Base-by-base conservation (phyloP, 2,113 vertebrate genomes). In the Aegotheles bennettii region DNA sequence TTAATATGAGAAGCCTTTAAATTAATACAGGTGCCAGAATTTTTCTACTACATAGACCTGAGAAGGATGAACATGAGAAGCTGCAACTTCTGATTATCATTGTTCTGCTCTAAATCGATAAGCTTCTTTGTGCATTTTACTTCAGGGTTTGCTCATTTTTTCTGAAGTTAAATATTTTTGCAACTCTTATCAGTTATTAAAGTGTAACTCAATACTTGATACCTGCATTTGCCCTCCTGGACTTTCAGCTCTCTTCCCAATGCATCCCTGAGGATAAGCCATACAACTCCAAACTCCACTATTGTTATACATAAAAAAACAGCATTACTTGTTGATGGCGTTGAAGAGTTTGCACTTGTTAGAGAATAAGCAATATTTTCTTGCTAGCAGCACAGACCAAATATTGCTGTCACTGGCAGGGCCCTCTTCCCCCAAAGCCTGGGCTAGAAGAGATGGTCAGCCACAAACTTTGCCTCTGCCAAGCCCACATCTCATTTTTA, bases 121-220 rank as follows among this genome's bases (percentile, higher is more conserved):
- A 81, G 12, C 8, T 26, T 18, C 43, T 69, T 45, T n/a, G 3
- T 45, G 45, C 42, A 19, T 64, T 61, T 93, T 57, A 36, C 31
- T 43, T 6, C 4, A 10, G 36, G 2, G 2, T 17, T 12, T n/a
- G n/a, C n/a, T n/a, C n/a, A n/a, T 40, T 20, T 33, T 24, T 3
- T 12, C 20, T 35, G 2, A 83, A 83, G 36, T 79, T 16, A 45
- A 82, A 21, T 69, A 42, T 59, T 59, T 93, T 70, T 71, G 7
- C 40, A 53, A 25, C 5, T 54, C 38, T 65, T 38, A 43, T 6
- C 25, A 43, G 36, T 61, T 87, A 60, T 10, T 79, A 12, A 74
- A 77, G 24, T 7, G 10, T 43, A 87, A 84, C 14, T 86, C 26
- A 48, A 14, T 17, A 33, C 1, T 9, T 0, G 13, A 82, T 50